Base-by-base conservation (phyloP, 1,140 invertebrate species). In the Plodia interpunctella region DNA sequence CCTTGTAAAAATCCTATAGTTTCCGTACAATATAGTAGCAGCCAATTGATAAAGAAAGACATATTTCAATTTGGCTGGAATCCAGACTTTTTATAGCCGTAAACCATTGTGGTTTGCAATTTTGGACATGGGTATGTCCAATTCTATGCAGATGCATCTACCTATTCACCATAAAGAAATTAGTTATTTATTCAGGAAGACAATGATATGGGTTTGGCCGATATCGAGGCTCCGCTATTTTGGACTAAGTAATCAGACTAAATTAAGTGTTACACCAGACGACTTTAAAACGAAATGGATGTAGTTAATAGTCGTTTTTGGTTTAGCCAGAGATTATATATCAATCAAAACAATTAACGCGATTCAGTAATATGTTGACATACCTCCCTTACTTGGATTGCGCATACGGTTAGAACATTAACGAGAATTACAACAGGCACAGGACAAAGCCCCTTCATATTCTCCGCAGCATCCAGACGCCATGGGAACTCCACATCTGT, bases 361-460 rank as follows among this genome's bases (percentile, higher is more conserved):
- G n/a, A n/a, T n/a, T n/a, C 11, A 44, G 38, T 1, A 44, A 15
- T 4, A 44, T 2, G 32, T 2, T 2, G 1, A 52, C 49, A 55
- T 51, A 19, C 44, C 21, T 20, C 21, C 35, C 0, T 58, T 54
- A 53, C 32, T 17, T 59, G 32, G 10, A 35, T 21, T 17, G 51
- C n/a, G n/a, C 38, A 44, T 44, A 44, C 15, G 54, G 25, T 25
- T 38, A 20, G 25, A 17, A 53, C n/a, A 44, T 44, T 44, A 25
- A 66, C 57, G 21, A 25, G 21, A 63, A 84, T 60, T 54, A 83
- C 64, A 57, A 81, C 58, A 55, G 83, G 62, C 52, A 80, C 59
- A 56, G 68, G 68, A 65, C 76, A 68, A 56, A 78, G 55, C 78
- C 74, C 72, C 80, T 75, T 80, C 74, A 78, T 86, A 71, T 78